Base-by-base conservation (phyloP, 2,888 invertebrate genomes). In the Alloscopus bannaensis region DNA sequence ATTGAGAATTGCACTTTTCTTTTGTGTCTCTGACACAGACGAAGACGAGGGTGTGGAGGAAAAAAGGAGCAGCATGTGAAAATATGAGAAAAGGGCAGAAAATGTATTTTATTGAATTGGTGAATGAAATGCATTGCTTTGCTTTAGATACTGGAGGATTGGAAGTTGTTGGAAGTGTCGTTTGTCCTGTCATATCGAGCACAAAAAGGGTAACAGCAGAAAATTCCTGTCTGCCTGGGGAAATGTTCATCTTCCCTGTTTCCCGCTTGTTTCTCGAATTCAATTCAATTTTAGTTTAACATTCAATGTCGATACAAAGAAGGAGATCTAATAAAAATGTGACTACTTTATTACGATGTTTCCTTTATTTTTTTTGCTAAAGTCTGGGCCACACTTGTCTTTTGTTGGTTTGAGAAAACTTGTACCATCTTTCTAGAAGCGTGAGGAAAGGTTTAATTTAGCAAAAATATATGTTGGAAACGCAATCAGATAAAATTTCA, bases 281-380 rank as follows among this genome's bases (percentile, higher is more conserved):
- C 69, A 69, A 69, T 69, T 69, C 69, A 69, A 69, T 69, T 59
- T 69, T n/a, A 57, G 69, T 69, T 57, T 42, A 26, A 42, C 57
- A 6, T 57, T n/a, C n/a, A 6, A 36, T 18, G n/a, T 47, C 47
- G 47, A 47, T 47, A 47, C 36, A 36, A 36, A n/a, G 4, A 18
- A 47, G 11, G 18, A 47, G 47, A 47, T 13, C 11, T 13, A 47
- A 47, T 36, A n/a, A n/a, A n/a, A n/a, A n/a, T n/a, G 18, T 47
- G 4, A 47, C 47, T 47, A 18, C 3, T 68, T 52, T 24, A n/a
- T 2, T 52, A 40, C 66, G 40, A 55, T 68, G 66, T 68, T 68
- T 68, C 66, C 29, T 68, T 45, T 68, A 60, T 60, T 36, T 68
- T n/a, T 22, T 68, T 68, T n/a, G n/a, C n/a, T n/a, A n/a, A n/a